Percentiles rank a stretch among this genome's conserved stretches.
Evolutionary conservation across 2,888 invertebrate species (phyloP).

Genomic region (Drosophila sordidula): DNA sequence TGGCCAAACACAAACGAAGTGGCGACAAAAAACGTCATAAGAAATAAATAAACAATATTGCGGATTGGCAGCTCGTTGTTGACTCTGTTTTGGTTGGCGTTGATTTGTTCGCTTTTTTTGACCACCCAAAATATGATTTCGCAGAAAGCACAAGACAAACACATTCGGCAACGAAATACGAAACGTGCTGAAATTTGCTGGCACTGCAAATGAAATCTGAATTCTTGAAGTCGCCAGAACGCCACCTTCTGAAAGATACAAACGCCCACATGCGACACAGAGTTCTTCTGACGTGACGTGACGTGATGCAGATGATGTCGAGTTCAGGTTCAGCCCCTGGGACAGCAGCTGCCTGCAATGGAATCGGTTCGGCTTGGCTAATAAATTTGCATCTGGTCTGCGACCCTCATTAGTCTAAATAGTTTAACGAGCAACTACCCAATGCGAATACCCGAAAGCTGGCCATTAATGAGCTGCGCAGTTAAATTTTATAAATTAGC

Average conservation of each 20-base stretch:
- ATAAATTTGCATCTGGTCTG: slow-evolving; percentile 58
- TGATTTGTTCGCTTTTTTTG: slow-evolving; percentile 23
- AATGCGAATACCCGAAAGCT: slow-evolving; percentile 12
- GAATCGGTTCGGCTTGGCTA: slow-evolving; percentile 48
- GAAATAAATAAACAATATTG: slow-evolving; percentile 31
- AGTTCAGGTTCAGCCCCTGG: slow-evolving; percentile 8
- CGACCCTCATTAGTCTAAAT: slow-evolving; percentile 79
- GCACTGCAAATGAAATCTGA: slow-evolving; percentile 57
- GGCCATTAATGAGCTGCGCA: slow-evolving; percentile 65
- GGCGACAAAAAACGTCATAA: slow-evolving; percentile 14
- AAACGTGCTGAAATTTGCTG: slow-evolving; percentile 75
- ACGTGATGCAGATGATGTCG: slow-evolving; percentile 38
- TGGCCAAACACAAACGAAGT: slow-evolving; percentile 1
- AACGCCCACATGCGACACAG: slow-evolving; percentile 63
- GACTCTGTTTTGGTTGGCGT: slow-evolving; percentile 33
- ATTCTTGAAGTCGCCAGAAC: slow-evolving; percentile 6
- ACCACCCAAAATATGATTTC: slow-evolving; percentile 70
- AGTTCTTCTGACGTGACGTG: slow-evolving; percentile 43
- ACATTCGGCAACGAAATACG: slow-evolving; percentile 52
- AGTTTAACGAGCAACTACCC: slow-evolving; percentile 63
- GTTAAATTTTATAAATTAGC: slow-evolving; percentile 71
- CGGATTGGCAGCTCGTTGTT: slow-evolving; percentile 5
- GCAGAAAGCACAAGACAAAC: slow-evolving; percentile 73
- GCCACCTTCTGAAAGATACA: slow-evolving; percentile 43
- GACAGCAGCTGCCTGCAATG: slow-evolving; percentile 55